Evolutionary conservation across 2,797 vertebrate species (phyloP), one percentile per base, ranked within the genome.

Genomic region (Epinephelus coioides): DNA sequence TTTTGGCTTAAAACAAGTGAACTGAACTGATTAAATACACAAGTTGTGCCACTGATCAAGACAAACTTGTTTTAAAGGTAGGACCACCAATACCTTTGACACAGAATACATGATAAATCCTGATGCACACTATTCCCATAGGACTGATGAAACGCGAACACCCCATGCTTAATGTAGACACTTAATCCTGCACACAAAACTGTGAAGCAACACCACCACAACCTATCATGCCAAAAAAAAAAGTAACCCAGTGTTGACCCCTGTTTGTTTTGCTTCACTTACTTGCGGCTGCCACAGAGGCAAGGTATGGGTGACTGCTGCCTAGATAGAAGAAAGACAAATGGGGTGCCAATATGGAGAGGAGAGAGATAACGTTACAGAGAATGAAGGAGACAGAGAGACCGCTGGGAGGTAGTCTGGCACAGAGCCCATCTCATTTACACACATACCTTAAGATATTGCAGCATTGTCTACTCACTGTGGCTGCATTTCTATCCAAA

Each of bases 221-320:
- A 9, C 53, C 27, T 60, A 17, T 59, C 75, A 83, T 79, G 77
- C 65, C 69, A 78, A 5, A 10, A 40, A 13, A 34, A n/a, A 55
- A 57, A 56, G 44, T 57, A 59, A 43, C 19, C 27, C 47, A 21
- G 1, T 5, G 44, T 57, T 34, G 50, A 83, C 49, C 47, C 51
- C 30, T 50, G 7, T 69, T 65, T 46, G 40, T 57, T 72, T 79
- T 67, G 69, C 79, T 89, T 65, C 82, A 98, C 97, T 97, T 97
- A 98, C 97, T 92, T 82, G 96, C 91, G 64, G 95, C 93, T 71
- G 96, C 91, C 78, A 96, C 91, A 63, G 96, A 96, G 85, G 95
- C 91, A 23, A 97, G 96, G 15, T 96, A 97, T 54, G 97, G 97
- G 85, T 97, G 97, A 90, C 95, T 90, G 78, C 91, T 96, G 92